phyloP scores from a whole-genome alignment of 2,888 invertebrate species.

The Eulithis prunata region DNA sequence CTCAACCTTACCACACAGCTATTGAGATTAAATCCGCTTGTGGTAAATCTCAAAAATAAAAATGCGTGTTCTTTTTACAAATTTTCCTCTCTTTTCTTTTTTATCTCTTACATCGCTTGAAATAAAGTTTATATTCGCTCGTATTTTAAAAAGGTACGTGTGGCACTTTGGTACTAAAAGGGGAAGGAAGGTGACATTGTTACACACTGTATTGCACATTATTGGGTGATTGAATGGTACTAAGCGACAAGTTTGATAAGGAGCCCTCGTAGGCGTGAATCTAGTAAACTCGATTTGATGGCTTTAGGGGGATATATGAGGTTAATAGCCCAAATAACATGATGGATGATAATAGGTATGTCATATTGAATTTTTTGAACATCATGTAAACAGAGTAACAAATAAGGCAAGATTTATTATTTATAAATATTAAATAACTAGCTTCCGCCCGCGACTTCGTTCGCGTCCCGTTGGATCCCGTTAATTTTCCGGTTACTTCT shows the following conservation, averaged over 20 bases:
- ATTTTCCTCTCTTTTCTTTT: conserved; percentile 34
- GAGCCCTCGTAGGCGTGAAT: conserved; percentile 59
- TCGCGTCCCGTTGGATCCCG: no score
- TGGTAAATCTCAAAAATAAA: conserved; percentile 51
- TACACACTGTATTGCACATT: conserved; percentile 83
- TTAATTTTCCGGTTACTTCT: no score
- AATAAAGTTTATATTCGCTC: conserved; percentile 47
- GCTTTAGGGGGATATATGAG: conserved; percentile 32
- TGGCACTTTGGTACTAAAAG: conserved; percentile 49
- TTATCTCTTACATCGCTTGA: rapidly evolving
- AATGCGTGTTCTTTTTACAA: conserved; percentile 67
- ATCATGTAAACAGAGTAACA: no score
- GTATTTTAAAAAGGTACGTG: conserved; percentile 32
- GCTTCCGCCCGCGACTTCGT: no score
- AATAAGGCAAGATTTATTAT: no score
- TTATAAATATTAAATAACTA: no score
- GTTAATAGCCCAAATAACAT: conserved; percentile 15
- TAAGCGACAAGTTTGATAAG: conserved; percentile 81
- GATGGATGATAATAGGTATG: not conserved
- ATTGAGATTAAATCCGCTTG: conserved; percentile 36
- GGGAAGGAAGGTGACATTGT: conserved; percentile 79
- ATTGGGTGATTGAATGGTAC: conserved; percentile 83
- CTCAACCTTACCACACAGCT: conserved; percentile 1
- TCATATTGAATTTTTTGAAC: not conserved
- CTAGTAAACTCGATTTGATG: conserved; percentile 51